Evolutionary conservation across 2,113 vertebrate genomes (phyloP), one percentile per base, ranked within the genome.

Genomic region (Phalacrocorax carbo): DNA sequence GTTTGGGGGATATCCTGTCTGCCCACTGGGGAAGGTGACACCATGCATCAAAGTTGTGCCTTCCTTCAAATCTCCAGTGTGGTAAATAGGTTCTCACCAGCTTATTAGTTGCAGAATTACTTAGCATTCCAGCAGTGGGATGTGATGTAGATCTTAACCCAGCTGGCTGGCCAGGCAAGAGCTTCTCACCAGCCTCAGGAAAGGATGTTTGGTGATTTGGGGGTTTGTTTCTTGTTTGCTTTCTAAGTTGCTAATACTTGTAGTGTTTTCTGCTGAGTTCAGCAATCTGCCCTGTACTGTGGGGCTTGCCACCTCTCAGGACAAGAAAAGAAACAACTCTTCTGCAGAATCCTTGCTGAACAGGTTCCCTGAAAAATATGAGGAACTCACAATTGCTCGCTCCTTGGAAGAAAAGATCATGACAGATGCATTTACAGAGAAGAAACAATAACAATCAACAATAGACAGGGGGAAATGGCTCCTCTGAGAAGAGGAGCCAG

Each of bases 31-130:
- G 82, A 95, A 92, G 90, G 90, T 81, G 79, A 64, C 46, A 80
- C 19, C 0, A 2, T 42, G 46, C 58, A 88, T 93, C 66, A 87
- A 93, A 93, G 78, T 71, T 60, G 23, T 88, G 65, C 60, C 27
- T 94, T 75, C 78, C 57, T 88, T 94, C 68, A 19, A 11, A 86
- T 90, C 62, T 80, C 58, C 58, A 62, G 13, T 49, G 58, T 65
- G 70, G 52, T 84, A 79, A 91, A 78, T 82, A 55, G 40, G 49
- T 88, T 96, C 80, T 81, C 55, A 86, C 40, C 76, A 86, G 51
- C 57, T 91, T 36, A 52, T 92, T 94, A 86, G n/a, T 13, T 93
- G 42, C 68, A 96, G 90, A 92, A 93, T 86, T 86, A 91, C 77
- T 96, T 94, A 95, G 46, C 54, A 65, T 79, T 93, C 71, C 79